Conservation (phyloP, 2,888 invertebrate species). For the Diaphora mendica region DNA sequence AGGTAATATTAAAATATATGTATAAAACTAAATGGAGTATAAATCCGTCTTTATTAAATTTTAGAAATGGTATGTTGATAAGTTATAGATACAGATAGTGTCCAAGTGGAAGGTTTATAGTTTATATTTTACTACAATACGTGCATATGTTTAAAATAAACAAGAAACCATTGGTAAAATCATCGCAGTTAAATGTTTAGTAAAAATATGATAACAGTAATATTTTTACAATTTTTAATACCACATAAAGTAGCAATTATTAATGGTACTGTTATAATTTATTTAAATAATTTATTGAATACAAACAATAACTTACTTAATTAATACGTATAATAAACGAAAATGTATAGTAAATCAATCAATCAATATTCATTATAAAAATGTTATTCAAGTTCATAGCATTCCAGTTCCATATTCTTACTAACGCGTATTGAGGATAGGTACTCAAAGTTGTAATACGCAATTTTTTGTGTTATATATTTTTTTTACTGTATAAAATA, state of each 20-base stretch:
- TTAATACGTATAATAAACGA: not conserved
- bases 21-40: constrained; percentile 41
- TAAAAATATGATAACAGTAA: too few relatives aligned
- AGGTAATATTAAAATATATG: constrained; percentile 63
- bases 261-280: not conserved
- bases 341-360: too few relatives aligned
- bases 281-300: not conserved
- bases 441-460: constrained; percentile 4
- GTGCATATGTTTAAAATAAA: too few relatives aligned
- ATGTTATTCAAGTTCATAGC: constrained; percentile 14
- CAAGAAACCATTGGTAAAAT: too few relatives aligned
- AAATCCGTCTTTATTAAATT: constrained; percentile 44
- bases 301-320: not conserved
- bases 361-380: constrained; percentile 4
- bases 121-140: too few relatives aligned
- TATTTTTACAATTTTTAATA: not conserved
- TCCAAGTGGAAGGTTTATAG: too few relatives aligned
- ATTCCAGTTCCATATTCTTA: constrained; percentile 16
- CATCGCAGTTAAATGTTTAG: too few relatives aligned
- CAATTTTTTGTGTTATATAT: constrained; percentile 20
- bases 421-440: not conserved
- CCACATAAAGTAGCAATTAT: not conserved
- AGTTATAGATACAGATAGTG: too few relatives aligned
- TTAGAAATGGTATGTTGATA: not conserved
- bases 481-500: too few relatives aligned